Evolutionary conservation across 2,113 vertebrate species (phyloP), one percentile per base, ranked within the genome.

Genomic region (Trematomus loennbergii): DNA sequence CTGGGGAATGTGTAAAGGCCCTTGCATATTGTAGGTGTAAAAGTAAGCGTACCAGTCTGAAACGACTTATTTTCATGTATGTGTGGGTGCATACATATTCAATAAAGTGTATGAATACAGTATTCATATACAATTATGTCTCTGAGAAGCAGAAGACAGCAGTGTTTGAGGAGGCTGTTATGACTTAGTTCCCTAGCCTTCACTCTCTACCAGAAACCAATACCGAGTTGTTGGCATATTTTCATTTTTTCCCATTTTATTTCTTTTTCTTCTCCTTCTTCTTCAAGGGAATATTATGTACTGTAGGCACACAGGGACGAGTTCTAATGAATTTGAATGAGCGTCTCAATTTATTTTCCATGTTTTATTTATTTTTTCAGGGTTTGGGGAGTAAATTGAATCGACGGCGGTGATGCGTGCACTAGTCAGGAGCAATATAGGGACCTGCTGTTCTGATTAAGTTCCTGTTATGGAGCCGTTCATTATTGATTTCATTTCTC

Each of bases 301-400:
- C 89, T 90, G 90, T 91, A 84, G 84, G 87, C 89, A 88, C 89
- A 90, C 84, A 72, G 87, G 89, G 90, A 90, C 89, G 87, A 78
- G 86, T 93, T 94, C 89, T 94, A 94, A 94, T 95, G 94, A 95
- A 95, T 94, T 91, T 94, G 93, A 94, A 95, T 95, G 92, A 94
- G 93, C 87, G 82, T 92, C 92, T 94, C 93, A 89, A 94, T 95
- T 95, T 94, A 94, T 94, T 95, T 95, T 93, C 91, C 88, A 93
- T 94, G 93, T 94, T 95, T 94, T 94, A 94, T 94, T 91, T 94
- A 94, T 95, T 94, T 94, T 94, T 92, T 87, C 90, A 88, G 86
- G 86, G 90, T 93, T 94, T 92, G 89, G 84, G 73, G 91, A 92
- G 93, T 93, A 94, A 94, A 95, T 94, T 94, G 93, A 95, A 95